Percentiles rank a stretch among this genome's conserved stretches.
Conservation (phyloP, 2,888 invertebrate genomes). For the Eupithecia centaureata region DNA sequence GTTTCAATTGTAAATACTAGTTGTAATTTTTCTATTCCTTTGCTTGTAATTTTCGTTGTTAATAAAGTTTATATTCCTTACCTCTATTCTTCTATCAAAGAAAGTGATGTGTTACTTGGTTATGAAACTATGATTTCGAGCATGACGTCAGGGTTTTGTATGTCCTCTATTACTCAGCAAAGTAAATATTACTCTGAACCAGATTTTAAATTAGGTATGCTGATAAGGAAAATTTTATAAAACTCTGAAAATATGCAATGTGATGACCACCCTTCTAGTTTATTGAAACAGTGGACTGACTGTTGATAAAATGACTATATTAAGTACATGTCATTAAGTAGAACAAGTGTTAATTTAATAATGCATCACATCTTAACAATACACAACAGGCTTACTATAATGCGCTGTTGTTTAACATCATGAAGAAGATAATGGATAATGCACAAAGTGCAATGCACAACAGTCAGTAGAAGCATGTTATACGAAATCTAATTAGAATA, state of each 20-base stretch:
- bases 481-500: neutral
- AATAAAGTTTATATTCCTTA: neutral
- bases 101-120: neutral
- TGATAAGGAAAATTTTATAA: neutral
- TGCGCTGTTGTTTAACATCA: constrained; percentile 31
- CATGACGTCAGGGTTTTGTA: constrained; percentile 1
- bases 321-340: constrained; percentile 14
- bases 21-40: too few relatives aligned
- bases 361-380: constrained; percentile 35
- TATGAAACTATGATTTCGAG: constrained; percentile 6
- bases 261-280: constrained; percentile 5
- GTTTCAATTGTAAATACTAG: too few relatives aligned
- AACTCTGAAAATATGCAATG: neutral
- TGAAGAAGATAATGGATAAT: constrained; percentile 25
- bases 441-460: constrained; percentile 7
- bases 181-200: neutral
- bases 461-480: neutral
- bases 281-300: neutral
- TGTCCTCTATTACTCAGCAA: neutral
- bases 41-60: too few relatives aligned
- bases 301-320: constrained; percentile 19
- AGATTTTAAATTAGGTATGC: neutral
- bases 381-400: constrained; percentile 38
- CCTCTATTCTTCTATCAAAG: constrained; percentile 5
- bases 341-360: constrained; percentile 41